A percentile compares a stretch with the other conserved stretches of the same genome.
Conservation (phyloP, 2,888 invertebrate genomes). For the Apotomis betuletana region DNA sequence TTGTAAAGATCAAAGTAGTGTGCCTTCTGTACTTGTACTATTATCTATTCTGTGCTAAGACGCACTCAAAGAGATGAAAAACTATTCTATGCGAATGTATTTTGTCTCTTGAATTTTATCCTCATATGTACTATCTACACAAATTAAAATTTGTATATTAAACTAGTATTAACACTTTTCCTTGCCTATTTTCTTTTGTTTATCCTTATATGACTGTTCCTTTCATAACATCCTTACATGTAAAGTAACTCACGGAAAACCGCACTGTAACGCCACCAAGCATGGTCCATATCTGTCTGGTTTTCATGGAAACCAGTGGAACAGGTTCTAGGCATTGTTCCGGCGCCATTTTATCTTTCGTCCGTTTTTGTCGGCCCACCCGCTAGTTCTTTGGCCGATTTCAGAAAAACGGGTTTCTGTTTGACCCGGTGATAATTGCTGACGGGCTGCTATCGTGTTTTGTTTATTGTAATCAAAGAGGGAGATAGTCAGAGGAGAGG, state of each 20-base stretch:
- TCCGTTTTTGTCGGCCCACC: slow-evolving; percentile 27
- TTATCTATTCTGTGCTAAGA: no score
- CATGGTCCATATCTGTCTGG: neutral
- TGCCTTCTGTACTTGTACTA: no score
- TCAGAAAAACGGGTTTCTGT: slow-evolving; percentile 32
- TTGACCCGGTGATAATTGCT: slow-evolving; percentile 11
- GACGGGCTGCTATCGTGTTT: neutral
- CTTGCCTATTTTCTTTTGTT: slow-evolving; percentile 1
- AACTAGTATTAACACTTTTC: neutral
- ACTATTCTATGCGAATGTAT: neutral
- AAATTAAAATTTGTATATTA: neutral
- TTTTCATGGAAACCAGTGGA: slow-evolving; percentile 16
- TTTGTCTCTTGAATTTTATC: neutral
- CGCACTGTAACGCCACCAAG: neutral
- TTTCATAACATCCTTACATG: slow-evolving; percentile 3
- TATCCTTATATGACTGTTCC: slow-evolving; percentile 6
- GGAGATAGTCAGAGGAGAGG: no score
- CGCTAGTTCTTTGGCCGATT: slow-evolving; percentile 27
- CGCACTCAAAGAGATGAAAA: neutral
- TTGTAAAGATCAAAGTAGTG: no score
- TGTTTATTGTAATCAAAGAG: neutral
- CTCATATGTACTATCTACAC: neutral
- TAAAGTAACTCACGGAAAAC: neutral
- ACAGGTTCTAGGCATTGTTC: slow-evolving; percentile 35
- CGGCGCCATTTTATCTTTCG: slow-evolving; percentile 33